Conservation (phyloP, 2,797 vertebrate genomes). For the Coregonus ussuriensis region DNA sequence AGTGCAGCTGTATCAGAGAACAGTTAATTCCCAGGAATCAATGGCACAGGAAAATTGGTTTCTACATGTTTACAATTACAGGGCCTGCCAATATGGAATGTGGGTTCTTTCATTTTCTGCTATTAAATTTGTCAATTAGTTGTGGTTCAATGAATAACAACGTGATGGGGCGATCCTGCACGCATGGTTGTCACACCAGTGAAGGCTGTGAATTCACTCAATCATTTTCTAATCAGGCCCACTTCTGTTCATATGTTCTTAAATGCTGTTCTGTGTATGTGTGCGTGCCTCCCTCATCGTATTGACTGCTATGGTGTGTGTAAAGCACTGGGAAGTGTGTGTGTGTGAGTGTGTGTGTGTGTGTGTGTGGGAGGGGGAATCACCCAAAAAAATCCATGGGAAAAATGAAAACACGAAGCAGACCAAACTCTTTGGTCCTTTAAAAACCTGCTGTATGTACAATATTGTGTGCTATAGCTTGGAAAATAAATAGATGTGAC, state of each 20-base stretch:
- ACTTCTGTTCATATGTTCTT: background rate
- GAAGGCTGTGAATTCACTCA: background rate
- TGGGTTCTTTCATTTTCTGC: slow-evolving; percentile 25
- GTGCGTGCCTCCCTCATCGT: background rate
- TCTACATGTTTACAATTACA: slow-evolving; percentile 17
- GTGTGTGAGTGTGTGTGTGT: background rate
- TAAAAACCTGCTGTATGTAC: too few relatives aligned
- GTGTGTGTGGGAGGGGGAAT: background rate
- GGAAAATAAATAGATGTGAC: too few relatives aligned
- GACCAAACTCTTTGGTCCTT: too few relatives aligned
- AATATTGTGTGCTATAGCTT: too few relatives aligned
- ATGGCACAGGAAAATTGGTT: background rate
- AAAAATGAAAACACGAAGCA: too few relatives aligned
- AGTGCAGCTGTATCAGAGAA: background rate
- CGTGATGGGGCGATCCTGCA: background rate
- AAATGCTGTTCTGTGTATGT: background rate
- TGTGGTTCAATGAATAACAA: background rate
- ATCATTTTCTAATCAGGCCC: background rate
- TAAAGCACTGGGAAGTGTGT: background rate
- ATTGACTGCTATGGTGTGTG: background rate
- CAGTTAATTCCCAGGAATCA: background rate
- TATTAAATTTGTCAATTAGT: slow-evolving; percentile 43
- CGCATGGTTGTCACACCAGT: background rate
- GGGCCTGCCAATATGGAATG: slow-evolving; percentile 15
- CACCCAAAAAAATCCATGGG: too few relatives aligned